Base-by-base conservation (phyloP, 2,888 invertebrate species). In the Oligia strigilis region DNA sequence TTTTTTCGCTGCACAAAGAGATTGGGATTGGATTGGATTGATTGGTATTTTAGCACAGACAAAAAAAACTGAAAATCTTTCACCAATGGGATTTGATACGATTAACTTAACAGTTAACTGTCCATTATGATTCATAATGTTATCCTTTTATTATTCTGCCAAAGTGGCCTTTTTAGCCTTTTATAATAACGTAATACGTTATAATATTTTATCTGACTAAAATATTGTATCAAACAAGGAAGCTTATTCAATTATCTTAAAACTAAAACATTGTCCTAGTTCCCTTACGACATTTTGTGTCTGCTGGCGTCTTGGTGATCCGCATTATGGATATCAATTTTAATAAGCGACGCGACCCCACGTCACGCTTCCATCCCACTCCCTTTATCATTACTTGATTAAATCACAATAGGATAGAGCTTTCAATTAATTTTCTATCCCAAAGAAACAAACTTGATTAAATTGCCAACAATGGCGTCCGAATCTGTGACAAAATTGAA, bases 361-460 rank as follows among this genome's bases (percentile, higher is more conserved):
- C 72, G 72, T 58, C 71, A 74, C n/a, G 83, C 75, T 80, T 80
- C 58, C 70, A 72, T 77, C 58, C 60, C 79, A 71, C 62, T 66
- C n/a, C 83, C 66, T 79, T 83, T 72, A 79, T 74, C 73, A 85
- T 87, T 81, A 78, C 75, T 82, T 87, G 69, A 83, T 89, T 79
- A 85, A 77, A 82, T 75, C 64, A 80, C 72, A 86, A 89, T 81
- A 87, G 76, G 66, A 83, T 83, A 85, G 83, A 82, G 73, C 84
- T 81, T 89, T 86, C 80, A 80, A 89, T 84, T 87, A 80, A 84
- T 88, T 80, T 80, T 80, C 76, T 60, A 77, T 67, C 65, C 52
- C 67, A 77, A 72, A 75, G 70, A 78, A 85, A 80, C 75, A 78
- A 85, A 75, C 72, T 75, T 86, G 77, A 83, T 84, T 83, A 84